Base-by-base conservation (phyloP, 2,888 invertebrate species). In the Neoascia interrupta region DNA sequence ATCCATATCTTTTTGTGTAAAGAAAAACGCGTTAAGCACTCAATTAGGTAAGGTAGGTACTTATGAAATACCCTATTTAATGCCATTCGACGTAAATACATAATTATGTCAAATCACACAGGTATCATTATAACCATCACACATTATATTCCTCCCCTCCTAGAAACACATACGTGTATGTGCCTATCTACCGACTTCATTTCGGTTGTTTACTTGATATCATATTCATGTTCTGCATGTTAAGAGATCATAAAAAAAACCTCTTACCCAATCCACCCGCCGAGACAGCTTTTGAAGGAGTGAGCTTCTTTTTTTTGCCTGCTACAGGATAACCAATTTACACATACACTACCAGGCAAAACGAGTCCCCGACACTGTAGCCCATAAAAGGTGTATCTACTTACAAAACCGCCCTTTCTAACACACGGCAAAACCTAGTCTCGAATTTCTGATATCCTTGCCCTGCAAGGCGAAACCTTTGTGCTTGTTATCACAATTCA, bases 21-120 rank as follows among this genome's bases (percentile, higher is more conserved):
- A n/a, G n/a, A n/a, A n/a, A n/a, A n/a, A n/a, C n/a, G n/a, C 43
- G 43, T 43, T 73, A 73, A 70, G 64, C 53, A 76, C 76, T 76
- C 76, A 76, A 76, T 76, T 72, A 76, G 64, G 64, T 53, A 72
- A 76, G 41, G 45, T n/a, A n/a, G n/a, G n/a, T 64, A 69, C 34
- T 43, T 49, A 28, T 72, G 51, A 64, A 70, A 34, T 72, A 72
- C 72, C 76, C 70, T 53, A 70, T 70, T 76, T 70, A 58, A 64
- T 53, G 64, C 39, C 54, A 54, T 76, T 76, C 63, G 58, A 72
- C 60, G 60, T 72, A 76, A 70, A 76, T 76, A 72, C 76, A 76
- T 76, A 76, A 76, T 76, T 72, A 76, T 76, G 64, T 76, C 72
- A 72, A 76, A 76, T 76, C 72, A 72, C 72, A 76, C 76, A 76